Conservation (phyloP, 2,888 invertebrate species). For the Lutraria lutraria region DNA sequence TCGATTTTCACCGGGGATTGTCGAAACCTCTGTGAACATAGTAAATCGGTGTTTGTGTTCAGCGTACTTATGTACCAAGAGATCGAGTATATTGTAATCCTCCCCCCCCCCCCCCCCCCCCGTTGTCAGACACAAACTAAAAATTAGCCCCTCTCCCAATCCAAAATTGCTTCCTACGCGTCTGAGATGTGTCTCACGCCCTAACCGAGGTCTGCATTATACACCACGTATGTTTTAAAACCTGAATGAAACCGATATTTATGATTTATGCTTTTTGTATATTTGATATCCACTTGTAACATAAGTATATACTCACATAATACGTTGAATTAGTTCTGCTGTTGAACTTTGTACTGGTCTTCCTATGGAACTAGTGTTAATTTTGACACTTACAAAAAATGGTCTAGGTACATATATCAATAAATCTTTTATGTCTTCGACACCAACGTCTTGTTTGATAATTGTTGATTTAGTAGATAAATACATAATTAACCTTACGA, state of each 20-base stretch:
- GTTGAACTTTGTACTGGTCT: not conserved
- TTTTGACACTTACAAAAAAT: not conserved
- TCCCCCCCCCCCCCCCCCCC: no score
- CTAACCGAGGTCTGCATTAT: no score
- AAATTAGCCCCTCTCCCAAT: no score
- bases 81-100: no score
- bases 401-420: not conserved
- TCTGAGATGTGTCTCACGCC: no score
- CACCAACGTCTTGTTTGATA: not conserved
- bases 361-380: not conserved
- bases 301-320: not conserved
- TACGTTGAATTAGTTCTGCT: not conserved
- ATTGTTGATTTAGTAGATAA: not conserved
- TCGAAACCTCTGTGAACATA: not conserved
- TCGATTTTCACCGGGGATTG: not conserved
- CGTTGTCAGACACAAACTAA: no score
- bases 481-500: not conserved
- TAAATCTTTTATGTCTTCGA: not conserved
- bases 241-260: not conserved
- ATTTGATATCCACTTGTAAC: not conserved
- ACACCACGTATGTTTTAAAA: not conserved
- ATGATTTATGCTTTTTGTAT: not conserved
- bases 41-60: not conserved
- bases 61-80: no score
- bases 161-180: no score